phyloP scores from a whole-genome alignment of 2,888 invertebrate species.

The Trilocha varians region DNA sequence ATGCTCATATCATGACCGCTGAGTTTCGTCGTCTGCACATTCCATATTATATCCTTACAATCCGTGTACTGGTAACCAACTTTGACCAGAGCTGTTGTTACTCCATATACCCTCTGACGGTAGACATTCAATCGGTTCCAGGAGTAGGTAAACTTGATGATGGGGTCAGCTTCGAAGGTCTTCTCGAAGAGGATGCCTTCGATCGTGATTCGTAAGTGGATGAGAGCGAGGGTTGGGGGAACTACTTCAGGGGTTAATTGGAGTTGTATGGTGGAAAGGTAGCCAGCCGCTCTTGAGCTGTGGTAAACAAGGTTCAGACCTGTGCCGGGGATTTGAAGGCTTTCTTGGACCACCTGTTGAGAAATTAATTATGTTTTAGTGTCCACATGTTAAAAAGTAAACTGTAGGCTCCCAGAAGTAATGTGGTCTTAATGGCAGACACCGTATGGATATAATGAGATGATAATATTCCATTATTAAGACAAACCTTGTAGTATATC shows the following conservation, averaged over 20 bases:
- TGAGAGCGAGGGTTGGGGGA: slow-evolving; percentile 85
- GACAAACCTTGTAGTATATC: too few relatives aligned
- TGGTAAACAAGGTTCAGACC: slow-evolving; percentile 97
- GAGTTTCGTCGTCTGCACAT: slow-evolving; percentile 93
- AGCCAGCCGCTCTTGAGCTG: slow-evolving; percentile 94
- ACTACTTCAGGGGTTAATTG: slow-evolving; percentile 91
- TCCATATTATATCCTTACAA: slow-evolving; percentile 95
- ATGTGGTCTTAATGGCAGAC: too few relatives aligned
- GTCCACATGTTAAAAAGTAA: too few relatives aligned
- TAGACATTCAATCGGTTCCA: slow-evolving; percentile 98
- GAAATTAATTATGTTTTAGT: background rate
- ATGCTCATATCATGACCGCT: slow-evolving; percentile 98
- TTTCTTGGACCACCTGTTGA: slow-evolving; percentile 90
- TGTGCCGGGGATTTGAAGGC: slow-evolving; percentile 93
- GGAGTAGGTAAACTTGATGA: slow-evolving; percentile 96
- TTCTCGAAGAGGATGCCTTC: slow-evolving; percentile 96
- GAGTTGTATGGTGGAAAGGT: slow-evolving; percentile 91
- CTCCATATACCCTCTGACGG: slow-evolving; percentile 95
- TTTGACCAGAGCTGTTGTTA: slow-evolving; percentile 94
- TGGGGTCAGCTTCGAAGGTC: slow-evolving; percentile 95
- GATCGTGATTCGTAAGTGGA: slow-evolving; percentile 93
- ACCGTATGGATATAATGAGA: too few relatives aligned
- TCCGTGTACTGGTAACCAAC: slow-evolving; percentile 97
- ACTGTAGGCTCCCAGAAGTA: too few relatives aligned
- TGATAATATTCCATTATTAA: too few relatives aligned